Base-by-base conservation (phyloP, 2,113 vertebrate genomes). In the Notothenia rossii region DNA sequence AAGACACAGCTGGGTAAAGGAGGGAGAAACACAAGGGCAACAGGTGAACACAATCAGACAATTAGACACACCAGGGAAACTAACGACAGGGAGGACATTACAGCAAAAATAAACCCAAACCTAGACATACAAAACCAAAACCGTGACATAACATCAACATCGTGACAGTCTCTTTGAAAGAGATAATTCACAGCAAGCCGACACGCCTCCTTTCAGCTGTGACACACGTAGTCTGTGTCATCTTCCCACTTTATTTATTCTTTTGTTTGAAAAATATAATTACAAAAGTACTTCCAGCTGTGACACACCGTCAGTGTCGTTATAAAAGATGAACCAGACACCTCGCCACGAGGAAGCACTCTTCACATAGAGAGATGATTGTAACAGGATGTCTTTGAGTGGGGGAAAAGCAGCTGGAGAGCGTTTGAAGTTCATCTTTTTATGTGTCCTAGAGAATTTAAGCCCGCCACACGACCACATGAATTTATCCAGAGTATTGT, bases 391-490 rank as follows among this genome's bases (percentile, higher is more conserved):
- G 45, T 62, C 17, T 82, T 83, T 83, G 73, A 85, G 12, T 7
- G 61, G 5, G 29, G 3, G 2, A 63, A 61, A 72, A 60, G 25
- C 77, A 60, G 48, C 67, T 68, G 45, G 54, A 60, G 43, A 71
- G 72, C 60, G 56, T 70, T 73, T 87, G 25, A 63, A 72, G 55
- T 75, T 75, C 53, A 77, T 72, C 58, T 56, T 73, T 25, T 63
- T 50, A 18, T 68, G 77, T 33, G 50, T 68, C 51, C 20, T 29
- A 10, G 25, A 29, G 25, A 75, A 60, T 63, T 20, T 0, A 3
- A 51, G 40, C 40, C 0, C 81, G 40, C 71, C 10, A 5, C 58
- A 45, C 0, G 22, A 46, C 60, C 2, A 53, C 4, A 29, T 71
- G 54, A 50, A 69, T 62, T 53, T 14, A 67, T 20, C 50, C 25